Conservation (phyloP, 2,113 vertebrate species). For the Onychostoma macrolepis region DNA sequence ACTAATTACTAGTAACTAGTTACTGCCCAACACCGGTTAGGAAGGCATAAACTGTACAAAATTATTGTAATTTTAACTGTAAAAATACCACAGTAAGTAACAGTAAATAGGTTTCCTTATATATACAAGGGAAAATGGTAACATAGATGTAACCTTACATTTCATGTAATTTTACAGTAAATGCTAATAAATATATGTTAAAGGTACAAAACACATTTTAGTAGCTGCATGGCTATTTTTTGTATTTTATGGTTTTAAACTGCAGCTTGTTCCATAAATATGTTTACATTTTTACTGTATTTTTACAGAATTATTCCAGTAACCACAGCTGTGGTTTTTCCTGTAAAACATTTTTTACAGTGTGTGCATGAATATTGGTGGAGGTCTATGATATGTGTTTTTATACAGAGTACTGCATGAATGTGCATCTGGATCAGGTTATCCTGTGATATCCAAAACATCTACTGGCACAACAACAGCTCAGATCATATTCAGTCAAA, state of each 20-base stretch:
- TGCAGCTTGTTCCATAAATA: not conserved
- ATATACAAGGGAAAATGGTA: not conserved
- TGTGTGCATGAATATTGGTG: not conserved
- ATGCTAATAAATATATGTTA: not conserved
- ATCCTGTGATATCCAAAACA: not conserved
- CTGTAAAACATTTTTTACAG: not conserved
- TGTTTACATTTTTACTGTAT: not conserved
- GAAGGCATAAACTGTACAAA: not conserved
- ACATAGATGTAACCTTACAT: too few species aligned
- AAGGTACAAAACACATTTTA: not conserved
- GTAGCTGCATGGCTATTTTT: too few species aligned
- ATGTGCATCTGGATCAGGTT: conserved; percentile 11
- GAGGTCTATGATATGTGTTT: not conserved
- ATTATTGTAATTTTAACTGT: too few species aligned
- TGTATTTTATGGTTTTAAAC: too few species aligned
- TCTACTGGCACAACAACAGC: not conserved
- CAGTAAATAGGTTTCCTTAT: not conserved
- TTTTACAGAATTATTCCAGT: not conserved
- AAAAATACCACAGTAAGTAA: too few species aligned
- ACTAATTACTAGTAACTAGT: too few species aligned
- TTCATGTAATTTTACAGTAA: too few species aligned
- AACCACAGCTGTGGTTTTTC: not conserved
- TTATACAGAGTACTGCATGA: not conserved
- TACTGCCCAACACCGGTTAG: too few species aligned
- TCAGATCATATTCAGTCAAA: not conserved